A percentile compares a stretch with the other conserved stretches of the same genome.
phyloP scores from a whole-genome alignment of 2,888 invertebrate genomes.

The Anodontia alba region DNA sequence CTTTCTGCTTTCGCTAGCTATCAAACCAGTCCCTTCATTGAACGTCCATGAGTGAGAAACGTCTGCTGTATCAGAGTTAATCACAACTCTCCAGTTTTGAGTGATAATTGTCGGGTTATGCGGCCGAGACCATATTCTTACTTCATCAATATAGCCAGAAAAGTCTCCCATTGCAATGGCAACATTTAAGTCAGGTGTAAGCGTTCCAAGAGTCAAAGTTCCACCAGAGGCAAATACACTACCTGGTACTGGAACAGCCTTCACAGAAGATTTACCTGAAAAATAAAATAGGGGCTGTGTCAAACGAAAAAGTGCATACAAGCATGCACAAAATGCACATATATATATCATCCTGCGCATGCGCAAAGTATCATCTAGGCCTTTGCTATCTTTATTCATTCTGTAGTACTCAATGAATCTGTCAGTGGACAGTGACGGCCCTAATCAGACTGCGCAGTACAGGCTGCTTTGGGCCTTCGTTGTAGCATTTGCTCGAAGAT shows the following conservation, averaged over 20 bases:
- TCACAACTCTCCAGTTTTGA: conserved; percentile 60
- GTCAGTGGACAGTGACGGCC: too few relatives aligned
- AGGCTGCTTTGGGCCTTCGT: too few relatives aligned
- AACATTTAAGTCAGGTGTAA: conserved; percentile 51
- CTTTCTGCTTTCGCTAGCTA: conserved; percentile 51
- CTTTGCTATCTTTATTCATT: too few relatives aligned
- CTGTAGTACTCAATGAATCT: too few relatives aligned
- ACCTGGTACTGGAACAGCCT: conserved; percentile 49
- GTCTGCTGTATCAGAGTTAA: conserved; percentile 61
- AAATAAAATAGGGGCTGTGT: not conserved
- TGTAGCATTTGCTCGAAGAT: too few relatives aligned
- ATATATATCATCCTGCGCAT: too few relatives aligned
- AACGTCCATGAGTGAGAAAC: conserved; percentile 70
- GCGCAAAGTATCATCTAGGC: too few relatives aligned
- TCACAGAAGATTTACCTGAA: conserved; percentile 61
- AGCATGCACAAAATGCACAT: too few relatives aligned
- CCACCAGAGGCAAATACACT: conserved; percentile 64
- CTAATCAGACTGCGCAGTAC: too few relatives aligned
- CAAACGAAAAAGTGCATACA: too few relatives aligned
- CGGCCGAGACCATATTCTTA: conserved; percentile 71
- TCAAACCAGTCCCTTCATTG: conserved; percentile 66
- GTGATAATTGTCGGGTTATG: conserved; percentile 69
- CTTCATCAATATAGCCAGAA: conserved; percentile 69
- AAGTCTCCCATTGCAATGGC: conserved; percentile 55
- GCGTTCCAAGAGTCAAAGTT: conserved; percentile 63